Conservation (phyloP, 2,888 invertebrate species). For the Scaeva pyrastri region DNA sequence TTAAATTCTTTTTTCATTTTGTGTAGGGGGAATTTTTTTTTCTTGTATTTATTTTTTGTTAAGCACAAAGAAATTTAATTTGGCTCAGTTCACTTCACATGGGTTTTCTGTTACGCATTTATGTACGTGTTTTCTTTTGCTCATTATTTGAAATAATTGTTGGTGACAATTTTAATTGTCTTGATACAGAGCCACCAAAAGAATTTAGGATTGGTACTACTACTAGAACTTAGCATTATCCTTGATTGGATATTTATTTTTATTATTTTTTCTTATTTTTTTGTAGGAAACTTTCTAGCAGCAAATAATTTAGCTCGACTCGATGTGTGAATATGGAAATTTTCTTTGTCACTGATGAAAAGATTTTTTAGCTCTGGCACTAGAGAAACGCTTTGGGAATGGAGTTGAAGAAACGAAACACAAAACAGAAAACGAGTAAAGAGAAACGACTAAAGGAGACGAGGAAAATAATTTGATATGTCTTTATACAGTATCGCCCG, state of each 20-base stretch:
- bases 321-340: slow-evolving; percentile 60
- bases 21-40: slow-evolving; percentile 40
- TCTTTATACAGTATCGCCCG: neutral
- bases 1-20: slow-evolving; percentile 28
- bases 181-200: slow-evolving; percentile 38
- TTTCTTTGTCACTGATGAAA: slow-evolving; percentile 68
- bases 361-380: slow-evolving; percentile 14
- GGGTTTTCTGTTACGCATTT: slow-evolving; percentile 73
- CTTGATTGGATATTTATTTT: slow-evolving; percentile 12
- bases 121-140: slow-evolving; percentile 47
- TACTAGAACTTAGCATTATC: slow-evolving; percentile 67
- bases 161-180: slow-evolving; percentile 41
- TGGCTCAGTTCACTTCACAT: slow-evolving; percentile 69
- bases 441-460: neutral
- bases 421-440: slow-evolving; percentile 4
- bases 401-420: slow-evolving; percentile 31
- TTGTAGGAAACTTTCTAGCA: slow-evolving; percentile 62
- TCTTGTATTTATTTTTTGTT: neutral
- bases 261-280: slow-evolving; percentile 1
- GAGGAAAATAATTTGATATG: neutral
- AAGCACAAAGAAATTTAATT: slow-evolving; percentile 63
- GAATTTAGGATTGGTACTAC: slow-evolving; percentile 55
- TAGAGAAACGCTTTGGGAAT: slow-evolving; percentile 40
- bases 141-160: slow-evolving; percentile 48
- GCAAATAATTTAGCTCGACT: slow-evolving; percentile 16